phyloP scores from a whole-genome alignment of 2,888 invertebrate species.

The Apantesis nais region DNA sequence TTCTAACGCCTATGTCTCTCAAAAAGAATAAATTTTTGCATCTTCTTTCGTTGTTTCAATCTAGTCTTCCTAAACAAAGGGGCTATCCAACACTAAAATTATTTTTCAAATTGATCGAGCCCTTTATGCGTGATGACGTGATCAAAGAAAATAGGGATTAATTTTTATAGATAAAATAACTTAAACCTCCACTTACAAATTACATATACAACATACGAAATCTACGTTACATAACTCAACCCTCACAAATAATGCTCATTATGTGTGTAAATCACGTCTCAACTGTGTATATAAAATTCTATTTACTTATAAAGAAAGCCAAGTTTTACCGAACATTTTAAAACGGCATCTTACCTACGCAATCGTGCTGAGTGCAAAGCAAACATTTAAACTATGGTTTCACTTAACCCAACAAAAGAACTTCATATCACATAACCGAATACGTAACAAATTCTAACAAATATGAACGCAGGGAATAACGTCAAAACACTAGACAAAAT shows the following conservation, averaged over 20 bases:
- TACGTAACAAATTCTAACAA: conserved; percentile 54
- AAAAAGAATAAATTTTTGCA: too few species aligned
- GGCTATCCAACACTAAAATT: too few species aligned
- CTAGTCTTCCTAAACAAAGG: too few species aligned
- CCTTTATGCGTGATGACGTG: too few species aligned
- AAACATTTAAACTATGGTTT: conserved; percentile 75
- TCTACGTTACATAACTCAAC: background rate
- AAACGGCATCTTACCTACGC: conserved; percentile 71
- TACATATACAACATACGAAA: background rate
- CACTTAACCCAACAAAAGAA: conserved; percentile 65
- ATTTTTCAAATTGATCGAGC: too few species aligned
- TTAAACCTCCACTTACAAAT: background rate
- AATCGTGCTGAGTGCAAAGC: conserved; percentile 71
- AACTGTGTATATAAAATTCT: background rate
- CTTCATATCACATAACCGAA: conserved; percentile 57
- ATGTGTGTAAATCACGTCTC: background rate
- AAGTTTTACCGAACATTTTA: conserved; percentile 37
- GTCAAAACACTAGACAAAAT: conserved; percentile 43
- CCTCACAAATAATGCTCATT: background rate
- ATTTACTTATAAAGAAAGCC: conserved; percentile 37
- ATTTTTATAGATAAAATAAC: too few species aligned
- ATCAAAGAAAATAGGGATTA: too few species aligned
- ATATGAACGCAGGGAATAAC: conserved; percentile 45
- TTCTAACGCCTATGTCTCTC: too few species aligned
- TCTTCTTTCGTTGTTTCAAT: too few species aligned